These are phyloP conservation scores for Mycogona germanica DNA, from an alignment of 2,888 invertebrate species.

Conservation along the genomic window DNA sequence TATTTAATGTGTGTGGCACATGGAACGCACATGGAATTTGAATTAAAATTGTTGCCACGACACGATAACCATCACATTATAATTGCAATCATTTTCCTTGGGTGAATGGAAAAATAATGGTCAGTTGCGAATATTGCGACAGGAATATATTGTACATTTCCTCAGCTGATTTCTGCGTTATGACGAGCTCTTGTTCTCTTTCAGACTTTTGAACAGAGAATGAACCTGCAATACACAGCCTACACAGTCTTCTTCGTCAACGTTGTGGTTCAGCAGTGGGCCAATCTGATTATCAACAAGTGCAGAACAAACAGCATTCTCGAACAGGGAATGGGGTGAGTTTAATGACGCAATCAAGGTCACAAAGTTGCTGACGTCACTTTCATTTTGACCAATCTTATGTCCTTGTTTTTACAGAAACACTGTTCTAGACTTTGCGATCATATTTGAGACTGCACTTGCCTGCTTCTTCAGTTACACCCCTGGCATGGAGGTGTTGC, in stretches of 20 bases:
- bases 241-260: slow-evolving; percentile 35
- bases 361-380: neutral
- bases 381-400: neutral
- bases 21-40: no score
- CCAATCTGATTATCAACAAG: slow-evolving; percentile 35
- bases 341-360: slow-evolving; percentile 4
- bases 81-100: no score
- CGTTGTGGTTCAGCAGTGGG: slow-evolving; percentile 36
- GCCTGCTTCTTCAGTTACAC: slow-evolving; percentile 36
- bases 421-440: slow-evolving; percentile 35
- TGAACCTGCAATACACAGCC: slow-evolving; percentile 32
- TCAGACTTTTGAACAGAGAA: slow-evolving; percentile 16
- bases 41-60: no score
- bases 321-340: slow-evolving; percentile 35
- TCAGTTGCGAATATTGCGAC: no score
- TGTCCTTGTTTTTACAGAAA: slow-evolving; percentile 28
- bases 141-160: no score
- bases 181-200: slow-evolving; percentile 7
- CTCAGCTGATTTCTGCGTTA: no score
- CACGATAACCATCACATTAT: no score
- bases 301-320: slow-evolving; percentile 35
- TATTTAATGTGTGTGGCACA: no score
- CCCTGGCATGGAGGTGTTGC: slow-evolving; percentile 35
- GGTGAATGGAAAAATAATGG: no score
- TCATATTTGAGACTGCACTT: slow-evolving; percentile 35